A percentile compares a stretch with the other conserved stretches of the same genome.
phyloP scores from a whole-genome alignment of 1,140 invertebrate species.

The Triops cancriformis region DNA sequence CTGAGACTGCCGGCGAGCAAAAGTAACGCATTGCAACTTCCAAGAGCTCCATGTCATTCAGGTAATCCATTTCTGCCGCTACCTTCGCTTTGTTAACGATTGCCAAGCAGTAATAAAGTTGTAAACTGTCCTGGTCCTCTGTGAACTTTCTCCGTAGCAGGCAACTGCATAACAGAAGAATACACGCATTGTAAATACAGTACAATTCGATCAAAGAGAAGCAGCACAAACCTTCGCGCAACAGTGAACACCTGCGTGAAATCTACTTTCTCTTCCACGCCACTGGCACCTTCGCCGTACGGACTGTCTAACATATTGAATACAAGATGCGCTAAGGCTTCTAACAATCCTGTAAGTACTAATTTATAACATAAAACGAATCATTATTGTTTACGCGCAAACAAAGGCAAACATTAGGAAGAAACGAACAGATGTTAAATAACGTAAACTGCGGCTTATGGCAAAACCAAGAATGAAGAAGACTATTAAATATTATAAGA shows the following conservation, averaged over 20 bases:
- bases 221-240: background rate
- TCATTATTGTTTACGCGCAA: background rate
- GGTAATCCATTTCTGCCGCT: background rate
- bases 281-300: background rate
- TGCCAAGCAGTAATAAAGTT: background rate
- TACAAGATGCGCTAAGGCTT: background rate
- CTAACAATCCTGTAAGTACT: background rate
- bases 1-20: background rate
- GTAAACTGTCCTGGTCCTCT: background rate
- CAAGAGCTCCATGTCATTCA: background rate
- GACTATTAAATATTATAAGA: too few relatives aligned
- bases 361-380: background rate
- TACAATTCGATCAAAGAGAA: background rate
- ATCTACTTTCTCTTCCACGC: background rate
- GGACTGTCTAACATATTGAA: background rate
- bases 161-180: background rate
- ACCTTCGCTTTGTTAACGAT: background rate
- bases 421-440: too few relatives aligned
- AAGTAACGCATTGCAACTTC: background rate
- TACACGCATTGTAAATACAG: background rate
- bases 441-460: too few relatives aligned
- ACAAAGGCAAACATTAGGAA: too few relatives aligned
- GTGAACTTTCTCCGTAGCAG: background rate
- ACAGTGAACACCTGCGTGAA: background rate
- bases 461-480: too few relatives aligned